Evolutionary conservation across 2,888 invertebrate species (phyloP).

Genomic region (Eurois occulta): DNA sequence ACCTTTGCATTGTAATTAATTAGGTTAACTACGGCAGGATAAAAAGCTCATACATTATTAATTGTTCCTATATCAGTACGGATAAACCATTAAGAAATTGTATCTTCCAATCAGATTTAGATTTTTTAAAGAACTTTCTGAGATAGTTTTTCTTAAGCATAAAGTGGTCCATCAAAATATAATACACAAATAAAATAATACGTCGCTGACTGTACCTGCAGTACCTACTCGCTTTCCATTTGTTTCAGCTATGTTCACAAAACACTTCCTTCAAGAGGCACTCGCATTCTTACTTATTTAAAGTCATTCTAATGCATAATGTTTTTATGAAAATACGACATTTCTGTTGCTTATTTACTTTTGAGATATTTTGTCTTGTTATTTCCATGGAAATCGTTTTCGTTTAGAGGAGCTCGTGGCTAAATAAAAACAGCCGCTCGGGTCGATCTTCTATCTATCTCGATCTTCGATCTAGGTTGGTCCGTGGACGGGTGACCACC

Average conservation of each 20-base stretch:
- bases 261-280: slow-evolving; percentile 27
- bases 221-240: background rate
- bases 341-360: slow-evolving; percentile 15
- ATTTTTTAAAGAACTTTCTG: background rate
- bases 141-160: background rate
- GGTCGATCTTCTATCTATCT: too few relatives aligned
- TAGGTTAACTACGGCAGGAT: too few relatives aligned
- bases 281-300: slow-evolving; percentile 32
- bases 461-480: too few relatives aligned
- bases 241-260: slow-evolving; percentile 25
- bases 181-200: background rate
- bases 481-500: too few relatives aligned
- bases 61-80: background rate
- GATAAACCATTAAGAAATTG: background rate
- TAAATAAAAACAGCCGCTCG: too few relatives aligned
- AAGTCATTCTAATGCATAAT: background rate
- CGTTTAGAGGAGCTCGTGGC: too few relatives aligned
- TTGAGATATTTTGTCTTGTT: background rate
- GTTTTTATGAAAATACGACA: slow-evolving; percentile 10
- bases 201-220: slow-evolving; percentile 21
- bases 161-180: background rate
- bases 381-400: too few relatives aligned
- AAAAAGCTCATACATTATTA: background rate
- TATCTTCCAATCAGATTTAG: too few relatives aligned
- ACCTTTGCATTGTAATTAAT: too few relatives aligned